A percentile compares a stretch with the other conserved stretches of the same genome.
These are phyloP conservation scores for Pristionchus exspectatus DNA, from an alignment of 2,888 invertebrate genomes.

Conservation along the genomic window DNA sequence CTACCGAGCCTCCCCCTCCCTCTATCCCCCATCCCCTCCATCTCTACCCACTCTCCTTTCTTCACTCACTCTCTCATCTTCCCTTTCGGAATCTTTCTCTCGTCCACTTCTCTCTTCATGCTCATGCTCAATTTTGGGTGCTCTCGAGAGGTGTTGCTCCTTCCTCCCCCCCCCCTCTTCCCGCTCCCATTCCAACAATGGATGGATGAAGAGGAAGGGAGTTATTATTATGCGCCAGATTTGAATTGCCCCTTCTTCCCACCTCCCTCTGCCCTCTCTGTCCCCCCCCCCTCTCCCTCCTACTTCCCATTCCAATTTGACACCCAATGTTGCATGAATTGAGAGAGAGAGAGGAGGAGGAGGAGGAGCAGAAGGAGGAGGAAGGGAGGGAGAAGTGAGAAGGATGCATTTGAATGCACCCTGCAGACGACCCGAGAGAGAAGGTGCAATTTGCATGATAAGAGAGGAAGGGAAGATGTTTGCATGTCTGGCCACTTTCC, in stretches of 20 bases:
- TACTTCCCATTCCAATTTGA: conserved; percentile 34
- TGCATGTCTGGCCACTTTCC: background rate
- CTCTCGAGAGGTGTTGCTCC: conserved; percentile 20
- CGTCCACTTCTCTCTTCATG: background rate
- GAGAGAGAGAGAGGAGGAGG: background rate
- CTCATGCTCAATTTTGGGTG: conserved; percentile 39
- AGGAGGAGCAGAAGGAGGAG: background rate
- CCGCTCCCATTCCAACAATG: conserved; percentile 35
- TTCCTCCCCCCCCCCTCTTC: background rate
- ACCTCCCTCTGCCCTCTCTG: conserved; percentile 2
- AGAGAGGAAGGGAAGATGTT: background rate
- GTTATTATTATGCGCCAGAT: conserved; percentile 40
- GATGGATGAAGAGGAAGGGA: conserved; percentile 3
- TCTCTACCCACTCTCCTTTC: conserved; percentile 5
- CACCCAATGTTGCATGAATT: conserved; percentile 11
- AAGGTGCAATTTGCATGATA: background rate
- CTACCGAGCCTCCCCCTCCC: background rate
- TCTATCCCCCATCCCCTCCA: background rate
- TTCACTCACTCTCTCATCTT: background rate
- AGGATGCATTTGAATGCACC: background rate
- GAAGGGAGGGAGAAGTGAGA: background rate
- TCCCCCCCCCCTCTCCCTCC: background rate
- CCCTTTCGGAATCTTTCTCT: background rate
- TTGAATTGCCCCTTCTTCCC: conserved; percentile 1
- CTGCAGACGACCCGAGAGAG: background rate